Percentiles rank a stretch among this genome's conserved stretches.
phyloP scores from a whole-genome alignment of 2,888 invertebrate genomes.

The Apoda limacodes region DNA sequence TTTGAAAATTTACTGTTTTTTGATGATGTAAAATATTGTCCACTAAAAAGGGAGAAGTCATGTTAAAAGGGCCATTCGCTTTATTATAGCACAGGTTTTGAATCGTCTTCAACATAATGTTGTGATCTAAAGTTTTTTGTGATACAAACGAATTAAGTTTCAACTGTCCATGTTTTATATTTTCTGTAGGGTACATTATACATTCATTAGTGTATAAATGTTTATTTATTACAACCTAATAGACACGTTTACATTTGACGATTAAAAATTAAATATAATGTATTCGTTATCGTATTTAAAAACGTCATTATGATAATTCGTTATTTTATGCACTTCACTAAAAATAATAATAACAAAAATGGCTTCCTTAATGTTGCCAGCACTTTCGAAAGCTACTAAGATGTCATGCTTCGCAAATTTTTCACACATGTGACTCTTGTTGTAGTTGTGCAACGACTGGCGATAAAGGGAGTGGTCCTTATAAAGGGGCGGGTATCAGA shows the following conservation, averaged over 20 bases:
- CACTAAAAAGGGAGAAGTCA: slow-evolving; percentile 72
- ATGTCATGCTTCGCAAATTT: slow-evolving; percentile 11
- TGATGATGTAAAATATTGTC: slow-evolving; percentile 73
- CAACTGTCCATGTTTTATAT: slow-evolving; percentile 52
- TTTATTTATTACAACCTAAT: slow-evolving; percentile 3
- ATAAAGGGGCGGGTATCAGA: slow-evolving; percentile 51
- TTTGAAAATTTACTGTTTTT: slow-evolving; percentile 57
- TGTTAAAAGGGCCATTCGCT: slow-evolving; percentile 47
- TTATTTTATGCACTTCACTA: not conserved
- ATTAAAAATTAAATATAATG: slow-evolving; percentile 2
- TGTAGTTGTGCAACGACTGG: slow-evolving; percentile 38
- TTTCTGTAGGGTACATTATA: slow-evolving; percentile 61
- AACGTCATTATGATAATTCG: not conserved
- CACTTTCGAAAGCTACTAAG: slow-evolving; percentile 4
- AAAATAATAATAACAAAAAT: not conserved
- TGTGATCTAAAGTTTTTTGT: slow-evolving; percentile 42
- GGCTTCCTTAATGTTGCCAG: not conserved
- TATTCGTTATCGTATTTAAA: slow-evolving; percentile 10
- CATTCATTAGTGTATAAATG: slow-evolving; percentile 21
- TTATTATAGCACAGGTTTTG: slow-evolving; percentile 57
- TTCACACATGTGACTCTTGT: slow-evolving; percentile 26
- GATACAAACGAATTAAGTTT: slow-evolving; percentile 44
- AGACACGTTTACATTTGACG: slow-evolving; percentile 1
- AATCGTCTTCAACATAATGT: slow-evolving; percentile 64
- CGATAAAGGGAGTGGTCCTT: slow-evolving; percentile 48